Conservation (phyloP, 2,888 invertebrate genomes). For the Xylota sylvarum region DNA sequence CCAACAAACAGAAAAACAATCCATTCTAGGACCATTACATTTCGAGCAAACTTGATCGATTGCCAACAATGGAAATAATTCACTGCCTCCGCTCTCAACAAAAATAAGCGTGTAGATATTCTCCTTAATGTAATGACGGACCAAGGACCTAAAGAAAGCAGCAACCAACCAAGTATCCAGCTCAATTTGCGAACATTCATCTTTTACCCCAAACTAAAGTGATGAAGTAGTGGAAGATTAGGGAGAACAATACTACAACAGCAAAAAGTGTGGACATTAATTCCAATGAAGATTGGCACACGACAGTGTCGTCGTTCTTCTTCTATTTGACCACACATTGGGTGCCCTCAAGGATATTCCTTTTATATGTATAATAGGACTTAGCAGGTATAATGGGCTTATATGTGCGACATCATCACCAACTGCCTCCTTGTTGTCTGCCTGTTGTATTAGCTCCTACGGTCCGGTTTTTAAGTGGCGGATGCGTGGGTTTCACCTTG, state of each 20-base stretch:
- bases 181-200: conserved; percentile 31
- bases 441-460: conserved; percentile 9
- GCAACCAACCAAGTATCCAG: not conserved
- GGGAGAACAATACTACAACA: conserved; percentile 10
- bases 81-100: not conserved
- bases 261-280: conserved; percentile 44
- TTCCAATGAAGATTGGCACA: conserved; percentile 39
- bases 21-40: conserved; percentile 23
- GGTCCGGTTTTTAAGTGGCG: conserved; percentile 6
- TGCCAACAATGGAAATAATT: conserved; percentile 23
- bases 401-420: conserved; percentile 15
- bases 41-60: conserved; percentile 24
- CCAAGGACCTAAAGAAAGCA: not conserved
- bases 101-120: not conserved
- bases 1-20: conserved; percentile 15
- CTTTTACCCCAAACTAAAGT: conserved; percentile 29
- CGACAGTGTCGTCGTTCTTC: conserved; percentile 4
- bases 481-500: conserved; percentile 15
- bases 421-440: not conserved
- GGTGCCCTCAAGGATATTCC: conserved; percentile 14
- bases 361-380: not conserved
- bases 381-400: conserved; percentile 18
- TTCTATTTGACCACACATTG: conserved; percentile 16
- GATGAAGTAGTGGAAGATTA: conserved; percentile 18
- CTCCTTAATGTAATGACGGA: not conserved